Evolutionary conservation across 2,113 vertebrate species (phyloP).

Genomic region (Tursiops truncatus): DNA sequence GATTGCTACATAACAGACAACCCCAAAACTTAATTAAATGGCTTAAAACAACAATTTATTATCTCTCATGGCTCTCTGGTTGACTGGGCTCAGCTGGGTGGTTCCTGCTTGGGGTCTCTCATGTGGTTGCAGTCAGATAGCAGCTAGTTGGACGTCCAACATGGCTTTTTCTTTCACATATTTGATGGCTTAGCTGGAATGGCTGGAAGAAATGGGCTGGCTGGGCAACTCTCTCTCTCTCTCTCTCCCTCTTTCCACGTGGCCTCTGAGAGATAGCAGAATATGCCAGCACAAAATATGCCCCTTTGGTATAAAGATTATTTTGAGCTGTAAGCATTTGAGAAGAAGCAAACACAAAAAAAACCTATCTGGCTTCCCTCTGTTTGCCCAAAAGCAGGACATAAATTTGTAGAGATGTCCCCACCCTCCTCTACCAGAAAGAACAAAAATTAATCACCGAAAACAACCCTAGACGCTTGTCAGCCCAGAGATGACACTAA

Average conservation of each 20-base stretch:
- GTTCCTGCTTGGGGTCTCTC: not conserved
- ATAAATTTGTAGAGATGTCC: not conserved
- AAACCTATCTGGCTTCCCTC: not conserved
- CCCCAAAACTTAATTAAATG: not conserved
- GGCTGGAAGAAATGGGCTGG: not conserved
- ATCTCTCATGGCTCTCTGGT: not conserved
- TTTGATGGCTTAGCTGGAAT: not conserved
- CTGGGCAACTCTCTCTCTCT: not conserved
- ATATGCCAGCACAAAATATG: not conserved
- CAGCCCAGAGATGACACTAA: not conserved
- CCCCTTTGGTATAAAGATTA: not conserved
- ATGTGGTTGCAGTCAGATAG: not conserved
- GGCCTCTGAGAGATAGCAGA: not conserved
- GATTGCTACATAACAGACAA: not conserved
- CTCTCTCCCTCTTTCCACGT: not conserved
- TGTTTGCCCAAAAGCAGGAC: not conserved
- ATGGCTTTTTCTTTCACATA: not conserved
- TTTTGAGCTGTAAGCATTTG: not conserved
- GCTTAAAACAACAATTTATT: not conserved
- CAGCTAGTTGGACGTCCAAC: not conserved
- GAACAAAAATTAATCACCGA: not conserved
- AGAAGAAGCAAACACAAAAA: not conserved
- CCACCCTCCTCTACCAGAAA: not conserved
- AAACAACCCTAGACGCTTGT: not conserved
- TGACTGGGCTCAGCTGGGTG: not conserved